Evolutionary conservation across 2,888 invertebrate genomes (phyloP).

Genomic region (Aricia artaxerxes): DNA sequence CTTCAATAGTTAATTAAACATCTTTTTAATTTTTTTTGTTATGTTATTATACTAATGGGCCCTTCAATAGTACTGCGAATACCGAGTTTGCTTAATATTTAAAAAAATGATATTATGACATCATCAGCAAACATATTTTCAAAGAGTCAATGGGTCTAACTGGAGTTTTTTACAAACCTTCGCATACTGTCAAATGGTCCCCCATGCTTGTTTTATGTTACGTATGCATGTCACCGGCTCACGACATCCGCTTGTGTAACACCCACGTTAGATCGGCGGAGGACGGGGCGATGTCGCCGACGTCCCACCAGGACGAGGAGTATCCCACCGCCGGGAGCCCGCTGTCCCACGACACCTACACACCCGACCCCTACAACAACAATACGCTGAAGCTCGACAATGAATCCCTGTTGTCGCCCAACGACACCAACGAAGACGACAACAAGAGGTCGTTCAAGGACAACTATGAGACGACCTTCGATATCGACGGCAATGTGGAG

Average conservation of each 20-base stretch:
- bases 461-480: slow-evolving; percentile 92
- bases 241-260: slow-evolving; percentile 75
- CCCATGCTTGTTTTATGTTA: slow-evolving; percentile 55
- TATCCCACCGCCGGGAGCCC: slow-evolving; percentile 69
- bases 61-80: neutral
- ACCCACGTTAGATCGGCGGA: slow-evolving; percentile 74
- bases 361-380: slow-evolving; percentile 67
- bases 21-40: slow-evolving; percentile 44
- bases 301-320: slow-evolving; percentile 61
- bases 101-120: neutral
- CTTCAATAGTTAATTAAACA: slow-evolving; percentile 36
- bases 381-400: slow-evolving; percentile 74
- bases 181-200: neutral
- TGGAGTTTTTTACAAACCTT: neutral
- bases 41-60: slow-evolving; percentile 42
- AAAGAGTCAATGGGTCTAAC: too few species aligned
- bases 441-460: slow-evolving; percentile 68
- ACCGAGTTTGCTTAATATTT: neutral
- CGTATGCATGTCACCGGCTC: slow-evolving; percentile 75
- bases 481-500: slow-evolving; percentile 94
- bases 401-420: slow-evolving; percentile 71
- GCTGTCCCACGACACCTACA: slow-evolving; percentile 83
- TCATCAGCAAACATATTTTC: neutral
- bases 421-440: slow-evolving; percentile 46
- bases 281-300: slow-evolving; percentile 73